Base-by-base conservation (phyloP, 2,797 vertebrate genomes). In the Psittacula derbiana region DNA sequence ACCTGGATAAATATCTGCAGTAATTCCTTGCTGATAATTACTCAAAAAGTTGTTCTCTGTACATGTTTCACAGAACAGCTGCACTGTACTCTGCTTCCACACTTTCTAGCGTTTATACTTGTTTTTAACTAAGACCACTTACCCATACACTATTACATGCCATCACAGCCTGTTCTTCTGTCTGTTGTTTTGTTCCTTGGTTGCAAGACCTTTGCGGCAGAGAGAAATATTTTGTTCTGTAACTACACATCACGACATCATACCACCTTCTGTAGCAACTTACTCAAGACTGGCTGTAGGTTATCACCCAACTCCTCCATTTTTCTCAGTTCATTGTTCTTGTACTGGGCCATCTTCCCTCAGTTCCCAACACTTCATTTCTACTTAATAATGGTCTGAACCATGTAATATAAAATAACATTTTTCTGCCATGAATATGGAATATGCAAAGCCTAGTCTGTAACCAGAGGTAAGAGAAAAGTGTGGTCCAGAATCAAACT, bases 11-110 rank as follows among this genome's bases (percentile, higher is more conserved):
- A 79, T 53, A 88, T 43, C 70, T 90, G 62, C 36, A 86, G 58
- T 69, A 72, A 75, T 84, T 81, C 14, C 86, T 61, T 47, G 58
- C 70, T 86, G 86, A 93, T 92, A 92, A 79, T 95, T 92, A 81
- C 73, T 82, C 44, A 90, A 41, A 88, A 31, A 70, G 4, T 58
- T 86, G 44, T 40, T 53, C 43, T 86, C n/a, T 43, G 12, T 66
- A 38, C 17, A 53, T 82, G 16, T 46, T 55, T 47, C 40, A 50
- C 2, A 9, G 49, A 84, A 83, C 17, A 62, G 52, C 28, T 86
- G 85, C 30, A 28, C 24, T 92, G 28, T 25, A 95, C 62, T 43
- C 72, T 86, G 66, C 40, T 93, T 57, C 72, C 36, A 79, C 1
- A 2, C 18, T 73, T 75, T 30, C 43, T 62, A 20, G 24, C 9